Evolutionary conservation across 2,113 vertebrate species (phyloP).

Genomic region (Malurus elegans): DNA sequence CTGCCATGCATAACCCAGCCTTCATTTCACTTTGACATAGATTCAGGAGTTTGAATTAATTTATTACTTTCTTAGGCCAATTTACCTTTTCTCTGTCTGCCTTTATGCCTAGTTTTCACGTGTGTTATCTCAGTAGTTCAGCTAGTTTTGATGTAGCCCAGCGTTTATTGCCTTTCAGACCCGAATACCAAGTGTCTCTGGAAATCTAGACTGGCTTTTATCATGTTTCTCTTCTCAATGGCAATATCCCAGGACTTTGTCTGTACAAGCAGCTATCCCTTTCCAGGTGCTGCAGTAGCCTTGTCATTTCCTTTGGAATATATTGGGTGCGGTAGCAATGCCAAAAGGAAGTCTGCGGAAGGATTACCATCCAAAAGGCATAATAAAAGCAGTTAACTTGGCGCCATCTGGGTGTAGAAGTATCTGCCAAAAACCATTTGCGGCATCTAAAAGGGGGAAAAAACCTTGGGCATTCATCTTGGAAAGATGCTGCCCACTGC

Average conservation of each 20-base stretch:
- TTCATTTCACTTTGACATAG: conserved; percentile 28
- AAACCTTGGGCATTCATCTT: conserved; percentile 48
- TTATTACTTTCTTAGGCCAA: conserved; percentile 10
- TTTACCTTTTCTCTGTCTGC: neutral
- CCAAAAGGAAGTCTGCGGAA: conserved; percentile 66
- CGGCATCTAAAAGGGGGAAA: conserved; percentile 30
- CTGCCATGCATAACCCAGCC: neutral
- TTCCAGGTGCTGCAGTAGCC: conserved; percentile 64
- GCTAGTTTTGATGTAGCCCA: conserved; percentile 8
- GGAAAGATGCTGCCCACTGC: conserved; percentile 42
- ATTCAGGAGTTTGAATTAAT: neutral
- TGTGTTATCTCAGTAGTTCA: neutral
- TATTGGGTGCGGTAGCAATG: conserved; percentile 50
- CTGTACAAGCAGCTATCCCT: conserved; percentile 54
- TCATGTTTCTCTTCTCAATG: conserved; percentile 29
- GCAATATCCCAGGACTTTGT: conserved; percentile 44
- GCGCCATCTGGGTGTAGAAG: conserved; percentile 53
- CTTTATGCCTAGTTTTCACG: neutral
- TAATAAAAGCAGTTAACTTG: conserved; percentile 69
- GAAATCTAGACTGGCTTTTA: conserved; percentile 3
- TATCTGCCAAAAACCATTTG: conserved; percentile 66
- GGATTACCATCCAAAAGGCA: conserved; percentile 61
- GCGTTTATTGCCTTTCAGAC: conserved; percentile 28
- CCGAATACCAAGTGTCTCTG: conserved; percentile 6
- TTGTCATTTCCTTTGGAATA: conserved; percentile 72